Conservation (phyloP, 2,888 invertebrate genomes). For the Anoplius nigerrimus region DNA sequence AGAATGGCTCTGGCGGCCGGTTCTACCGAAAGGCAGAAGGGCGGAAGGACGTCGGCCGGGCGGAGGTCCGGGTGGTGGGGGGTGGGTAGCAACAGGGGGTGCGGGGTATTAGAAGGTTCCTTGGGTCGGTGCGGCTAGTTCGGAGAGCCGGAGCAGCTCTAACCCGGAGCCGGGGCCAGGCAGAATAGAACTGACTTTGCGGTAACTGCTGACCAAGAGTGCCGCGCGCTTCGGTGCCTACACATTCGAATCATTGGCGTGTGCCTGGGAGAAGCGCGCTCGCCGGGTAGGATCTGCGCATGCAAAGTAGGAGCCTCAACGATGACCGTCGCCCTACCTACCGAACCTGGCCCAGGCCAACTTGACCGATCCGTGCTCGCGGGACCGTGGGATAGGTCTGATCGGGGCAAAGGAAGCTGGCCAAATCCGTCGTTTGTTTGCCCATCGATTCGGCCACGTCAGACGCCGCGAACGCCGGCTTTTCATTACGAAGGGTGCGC, state of each 20-base stretch:
- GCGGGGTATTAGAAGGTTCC: conserved; percentile 52
- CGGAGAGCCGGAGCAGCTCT: conserved; percentile 47
- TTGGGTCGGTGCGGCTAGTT: conserved; percentile 46
- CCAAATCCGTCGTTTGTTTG: conserved; percentile 60
- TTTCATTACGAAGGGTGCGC: too few relatives aligned
- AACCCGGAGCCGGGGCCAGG: conserved; percentile 43
- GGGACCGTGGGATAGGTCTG: conserved; percentile 27
- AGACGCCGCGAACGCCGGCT: conserved; percentile 20
- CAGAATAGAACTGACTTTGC: conserved; percentile 64
- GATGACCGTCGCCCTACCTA: conserved; percentile 29
- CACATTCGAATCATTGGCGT: conserved; percentile 60
- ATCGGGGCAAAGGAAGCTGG: conserved; percentile 48
- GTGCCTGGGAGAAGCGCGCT: conserved; percentile 49
- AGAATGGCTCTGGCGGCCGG: conserved; percentile 58
- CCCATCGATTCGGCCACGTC: conserved; percentile 56
- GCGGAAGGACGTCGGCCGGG: conserved; percentile 27
- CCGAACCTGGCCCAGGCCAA: not conserved
- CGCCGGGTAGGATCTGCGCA: conserved; percentile 51
- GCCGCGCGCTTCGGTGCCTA: conserved; percentile 57
- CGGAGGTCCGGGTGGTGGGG: not conserved
- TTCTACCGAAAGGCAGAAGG: conserved; percentile 34
- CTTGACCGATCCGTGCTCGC: conserved; percentile 15
- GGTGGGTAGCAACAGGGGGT: not conserved
- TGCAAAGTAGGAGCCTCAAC: conserved; percentile 53
- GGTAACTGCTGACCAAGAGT: conserved; percentile 68